Evolutionary conservation across 2,888 invertebrate species (phyloP), one percentile per base, ranked within the genome.

Genomic region (Euclidia mi): DNA sequence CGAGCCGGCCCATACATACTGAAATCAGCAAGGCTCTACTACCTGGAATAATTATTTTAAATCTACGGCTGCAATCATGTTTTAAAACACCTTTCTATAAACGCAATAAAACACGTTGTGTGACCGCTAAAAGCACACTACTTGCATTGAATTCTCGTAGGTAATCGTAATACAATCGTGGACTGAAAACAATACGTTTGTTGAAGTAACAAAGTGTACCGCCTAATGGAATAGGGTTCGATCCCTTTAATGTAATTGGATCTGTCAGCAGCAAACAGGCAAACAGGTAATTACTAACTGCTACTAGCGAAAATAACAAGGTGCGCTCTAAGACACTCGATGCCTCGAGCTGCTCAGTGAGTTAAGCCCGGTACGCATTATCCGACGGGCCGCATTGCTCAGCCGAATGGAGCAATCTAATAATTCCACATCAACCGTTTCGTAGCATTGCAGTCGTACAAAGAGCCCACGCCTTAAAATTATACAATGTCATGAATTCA

Each of bases 231-330:
- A 84, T 82, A 69, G 79, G 79, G 80, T 85, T 85, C 85, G 84
- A 88, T 87, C 85, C 84, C 83, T 88, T 87, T 85, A 87, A 84
- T 88, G 88, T 92, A 93, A 94, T 92, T 91, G 92, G 88, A 92
- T 88, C 89, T 92, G 92, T 93, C 93, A 89, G 87, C 76, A 80
- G 82, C 92, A 92, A 90, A 86, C 81, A 81, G 77, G 79, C 82
- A 82, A 81, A 60, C 87, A 89, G 90, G 91, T 92, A 92, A 92
- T 92, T 93, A 91, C 85, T 80, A 81, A 81, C 79, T 84, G 84
- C 82, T 85, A 81, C 83, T 86, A 84, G 83, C 85, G 84, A 87
- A 90, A 90, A 90, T 88, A 89, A 91, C 87, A 88, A 82, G 73
- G 75, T 72, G 75, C 72, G 70, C 71, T 75, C 72, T 78, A 73